phyloP scores from a whole-genome alignment of 2,888 invertebrate species.

The Iphiclides podalirius region DNA sequence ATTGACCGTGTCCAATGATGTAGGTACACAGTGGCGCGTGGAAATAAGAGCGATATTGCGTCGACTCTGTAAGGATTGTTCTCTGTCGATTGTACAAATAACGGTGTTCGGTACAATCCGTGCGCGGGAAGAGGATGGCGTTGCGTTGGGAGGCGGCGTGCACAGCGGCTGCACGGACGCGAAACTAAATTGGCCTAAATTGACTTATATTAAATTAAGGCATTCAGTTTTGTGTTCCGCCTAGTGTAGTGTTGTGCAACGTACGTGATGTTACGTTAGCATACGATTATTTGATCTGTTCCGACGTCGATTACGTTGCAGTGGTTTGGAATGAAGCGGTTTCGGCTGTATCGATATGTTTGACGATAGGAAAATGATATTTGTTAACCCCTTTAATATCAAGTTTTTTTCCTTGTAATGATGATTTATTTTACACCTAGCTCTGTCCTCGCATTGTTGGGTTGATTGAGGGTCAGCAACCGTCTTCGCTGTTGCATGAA shows the following conservation, averaged over 20 bases:
- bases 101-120: conserved; percentile 20
- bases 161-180: conserved; percentile 54
- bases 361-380: no score
- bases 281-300: conserved; percentile 8
- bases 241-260: conserved; percentile 50
- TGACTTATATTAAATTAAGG: conserved; percentile 76
- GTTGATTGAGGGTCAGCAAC: no score
- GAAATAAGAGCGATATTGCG: background rate
- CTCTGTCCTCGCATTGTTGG: background rate
- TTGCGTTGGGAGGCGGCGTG: no score
- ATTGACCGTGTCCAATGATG: no score
- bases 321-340: no score
- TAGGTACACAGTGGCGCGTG: no score
- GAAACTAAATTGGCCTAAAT: conserved; percentile 75
- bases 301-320: no score
- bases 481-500: no score
- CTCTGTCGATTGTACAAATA: conserved; percentile 3
- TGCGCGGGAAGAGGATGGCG: conserved; percentile 26
- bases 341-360: background rate
- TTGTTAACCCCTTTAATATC: no score
- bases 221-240: conserved; percentile 70
- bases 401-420: no score
- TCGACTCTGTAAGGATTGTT: background rate
- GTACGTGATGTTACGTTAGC: conserved; percentile 37
- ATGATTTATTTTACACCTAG: no score